These are phyloP conservation scores for Bombus terrestris DNA, from an alignment of 1,140 invertebrate genomes.

Conservation along the genomic window DNA sequence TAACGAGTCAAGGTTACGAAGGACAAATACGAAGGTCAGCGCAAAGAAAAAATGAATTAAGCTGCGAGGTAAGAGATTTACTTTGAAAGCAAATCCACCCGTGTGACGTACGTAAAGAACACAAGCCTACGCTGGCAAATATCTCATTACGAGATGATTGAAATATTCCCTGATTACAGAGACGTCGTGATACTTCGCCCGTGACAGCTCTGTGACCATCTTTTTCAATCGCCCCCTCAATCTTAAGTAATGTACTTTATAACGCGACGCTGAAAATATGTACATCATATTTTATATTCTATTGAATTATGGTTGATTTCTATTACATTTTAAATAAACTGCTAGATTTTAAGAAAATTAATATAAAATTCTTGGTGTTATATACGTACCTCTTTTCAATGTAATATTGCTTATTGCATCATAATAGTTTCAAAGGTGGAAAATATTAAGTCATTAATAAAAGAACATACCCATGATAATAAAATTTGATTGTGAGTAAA, in stretches of 20 bases:
- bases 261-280: background rate
- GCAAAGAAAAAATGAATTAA: conserved; percentile 33
- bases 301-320: too few species aligned
- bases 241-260: background rate
- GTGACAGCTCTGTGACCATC: background rate
- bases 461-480: too few species aligned
- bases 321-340: too few species aligned
- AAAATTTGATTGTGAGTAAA: too few species aligned
- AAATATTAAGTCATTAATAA: too few species aligned
- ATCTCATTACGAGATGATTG: conserved; percentile 27
- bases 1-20: conserved; percentile 60
- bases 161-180: conserved; percentile 55
- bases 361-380: too few species aligned
- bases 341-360: too few species aligned
- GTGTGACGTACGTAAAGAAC: background rate
- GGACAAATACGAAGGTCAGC: conserved; percentile 14
- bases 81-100: conserved; percentile 41
- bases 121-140: background rate
- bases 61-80: background rate
- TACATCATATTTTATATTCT: background rate
- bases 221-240: conserved; percentile 49
- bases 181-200: conserved; percentile 29
- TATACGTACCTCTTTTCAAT: too few species aligned
- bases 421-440: too few species aligned
- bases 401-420: too few species aligned